Base-by-base conservation (phyloP, 1,140 invertebrate genomes). In the Palaemon carinicauda region DNA sequence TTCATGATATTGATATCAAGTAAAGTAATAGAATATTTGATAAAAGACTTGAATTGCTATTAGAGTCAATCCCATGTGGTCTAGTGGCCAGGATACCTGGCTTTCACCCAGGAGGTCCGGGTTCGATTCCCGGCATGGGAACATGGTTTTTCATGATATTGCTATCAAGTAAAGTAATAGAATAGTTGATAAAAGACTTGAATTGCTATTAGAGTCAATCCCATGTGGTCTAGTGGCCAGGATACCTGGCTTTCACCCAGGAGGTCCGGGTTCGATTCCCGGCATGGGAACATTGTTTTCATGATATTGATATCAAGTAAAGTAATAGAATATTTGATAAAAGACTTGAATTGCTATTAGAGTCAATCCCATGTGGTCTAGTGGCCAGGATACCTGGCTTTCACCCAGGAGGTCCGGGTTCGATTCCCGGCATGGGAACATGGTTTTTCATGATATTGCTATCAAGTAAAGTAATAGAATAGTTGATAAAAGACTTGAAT, bases 181-280 rank as follows among this genome's bases (percentile, higher is more conserved):
- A 3, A 41, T 41, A 9, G 3, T 41, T 41, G 3, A 41, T 4
- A 41, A 41, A 41, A 9, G 41, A 7, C 41, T 9, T 41, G 12
- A 41, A 41, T 41, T 41, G 12, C 41, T 9, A 41, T 0, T 0
- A 9, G 41, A 7, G 7, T 1, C 12, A 41, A 41, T 90, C 89
- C 89, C 89, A 88, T 89, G 89, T 92, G 92, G 91, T 92, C 91
- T 92, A 92, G 92, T 92, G 91, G 91, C 91, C 92, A 92, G 91
- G 91, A 92, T 92, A 92, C 90, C 91, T 92, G 91, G 91, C 91
- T 92, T 91, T 92, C 91, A 91, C 91, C 91, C 91, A 91, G 91
- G 90, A 91, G 91, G 91, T 91, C 91, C 91, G 91, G 91, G 91
- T 92, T 92, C 91, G 91, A 92, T 92, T 92, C 91, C 92, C 91